These are phyloP conservation scores for Indri indri DNA, from an alignment of 2,113 vertebrate species.

Conservation along the genomic window DNA sequence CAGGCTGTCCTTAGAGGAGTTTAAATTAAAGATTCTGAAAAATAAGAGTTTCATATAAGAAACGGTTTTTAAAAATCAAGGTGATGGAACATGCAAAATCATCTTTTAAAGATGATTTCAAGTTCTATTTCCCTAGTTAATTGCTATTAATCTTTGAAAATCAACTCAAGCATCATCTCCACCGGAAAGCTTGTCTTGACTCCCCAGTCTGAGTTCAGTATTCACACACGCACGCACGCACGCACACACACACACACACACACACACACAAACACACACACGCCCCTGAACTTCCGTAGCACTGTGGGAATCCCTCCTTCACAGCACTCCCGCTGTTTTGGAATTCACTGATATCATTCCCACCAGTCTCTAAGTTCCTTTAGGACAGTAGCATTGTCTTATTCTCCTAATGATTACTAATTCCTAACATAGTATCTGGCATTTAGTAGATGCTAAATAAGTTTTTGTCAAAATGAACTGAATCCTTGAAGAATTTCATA, in stretches of 20 bases:
- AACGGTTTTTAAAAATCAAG: background rate
- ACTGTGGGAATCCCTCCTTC: background rate
- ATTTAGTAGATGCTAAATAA: constrained; percentile 69
- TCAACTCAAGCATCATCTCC: background rate
- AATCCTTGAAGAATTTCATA: constrained; percentile 65
- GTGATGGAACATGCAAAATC: background rate
- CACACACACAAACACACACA: background rate
- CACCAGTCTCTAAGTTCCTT: background rate
- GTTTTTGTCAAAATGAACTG: constrained; percentile 54
- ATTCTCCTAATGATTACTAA: constrained; percentile 47
- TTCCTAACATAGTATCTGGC: constrained; percentile 44
- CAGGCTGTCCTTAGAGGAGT: background rate
- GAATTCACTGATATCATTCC: background rate
- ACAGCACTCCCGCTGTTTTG: background rate
- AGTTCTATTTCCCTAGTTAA: background rate
- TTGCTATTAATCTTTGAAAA: background rate
- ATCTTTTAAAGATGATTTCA: background rate
- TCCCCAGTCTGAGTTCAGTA: background rate
- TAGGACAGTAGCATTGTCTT: constrained; percentile 35
- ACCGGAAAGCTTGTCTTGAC: background rate
- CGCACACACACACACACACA: background rate
- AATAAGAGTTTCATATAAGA: background rate
- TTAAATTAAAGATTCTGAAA: constrained; percentile 51
- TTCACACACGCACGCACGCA: background rate
- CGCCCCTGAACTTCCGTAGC: background rate